phyloP scores from a whole-genome alignment of 2,797 vertebrate species.

The Manis javanica region DNA sequence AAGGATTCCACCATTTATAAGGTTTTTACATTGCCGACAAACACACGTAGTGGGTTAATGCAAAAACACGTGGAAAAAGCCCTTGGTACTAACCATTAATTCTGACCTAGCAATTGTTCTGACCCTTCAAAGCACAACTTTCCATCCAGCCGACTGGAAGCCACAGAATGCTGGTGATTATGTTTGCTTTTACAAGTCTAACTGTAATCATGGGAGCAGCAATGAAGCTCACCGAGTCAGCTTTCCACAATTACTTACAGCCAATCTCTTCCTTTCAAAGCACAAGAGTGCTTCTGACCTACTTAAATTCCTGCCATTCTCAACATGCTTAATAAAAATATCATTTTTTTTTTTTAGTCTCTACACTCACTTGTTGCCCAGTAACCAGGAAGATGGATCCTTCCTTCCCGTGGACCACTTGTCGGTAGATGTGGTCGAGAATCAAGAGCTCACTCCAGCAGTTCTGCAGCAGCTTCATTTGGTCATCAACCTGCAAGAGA shows the following conservation, averaged over 20 bases:
- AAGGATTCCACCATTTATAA: not conserved
- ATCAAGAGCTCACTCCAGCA: slow-evolving; percentile 99
- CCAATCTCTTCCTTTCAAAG: slow-evolving; percentile 66
- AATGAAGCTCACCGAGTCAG: slow-evolving; percentile 69
- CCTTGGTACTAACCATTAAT: not conserved
- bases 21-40: not conserved
- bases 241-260: slow-evolving; percentile 66
- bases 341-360: not conserved
- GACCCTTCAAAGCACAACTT: not conserved
- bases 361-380: slow-evolving; percentile 95
- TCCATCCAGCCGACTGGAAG: not conserved
- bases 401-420: slow-evolving; percentile 98
- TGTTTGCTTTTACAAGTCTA: slow-evolving; percentile 77
- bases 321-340: slow-evolving; percentile 73
- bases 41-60: not conserved
- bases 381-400: slow-evolving; percentile 97
- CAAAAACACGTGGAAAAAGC: not conserved
- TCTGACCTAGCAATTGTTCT: not conserved
- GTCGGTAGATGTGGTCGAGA: slow-evolving; percentile 97
- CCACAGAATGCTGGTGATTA: slow-evolving; percentile 53
- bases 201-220: slow-evolving; percentile 58
- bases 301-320: slow-evolving; percentile 68
- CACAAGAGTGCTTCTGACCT: slow-evolving; percentile 74
- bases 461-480: slow-evolving; percentile 99
- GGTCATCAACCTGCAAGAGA: slow-evolving; percentile 95